These are phyloP conservation scores for Masticophis lateralis DNA, from an alignment of 2,797 vertebrate species.

Conservation along the genomic window DNA sequence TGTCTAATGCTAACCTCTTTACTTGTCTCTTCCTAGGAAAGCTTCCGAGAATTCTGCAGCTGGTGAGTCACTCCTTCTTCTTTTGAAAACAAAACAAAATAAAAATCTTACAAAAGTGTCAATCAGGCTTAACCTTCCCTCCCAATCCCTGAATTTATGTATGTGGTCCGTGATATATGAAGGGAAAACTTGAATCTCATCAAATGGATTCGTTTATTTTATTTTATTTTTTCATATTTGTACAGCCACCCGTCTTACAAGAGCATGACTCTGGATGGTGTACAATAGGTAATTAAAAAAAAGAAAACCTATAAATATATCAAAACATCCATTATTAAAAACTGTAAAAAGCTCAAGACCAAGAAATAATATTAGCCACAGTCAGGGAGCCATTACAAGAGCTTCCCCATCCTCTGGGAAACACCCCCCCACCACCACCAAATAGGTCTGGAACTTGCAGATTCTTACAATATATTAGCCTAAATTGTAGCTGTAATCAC, in stretches of 20 bases:
- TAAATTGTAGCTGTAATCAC: background rate
- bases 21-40: constrained; percentile 8
- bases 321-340: background rate
- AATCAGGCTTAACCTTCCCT: too few species aligned
- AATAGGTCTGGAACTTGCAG: background rate
- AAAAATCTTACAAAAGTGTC: background rate
- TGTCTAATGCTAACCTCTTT: background rate
- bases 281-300: background rate
- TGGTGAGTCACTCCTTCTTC: constrained; percentile 2
- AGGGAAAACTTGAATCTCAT: background rate
- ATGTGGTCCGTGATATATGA: background rate
- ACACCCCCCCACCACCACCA: too few species aligned
- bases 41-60: constrained; percentile 16
- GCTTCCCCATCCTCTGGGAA: background rate
- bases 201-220: background rate
- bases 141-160: background rate
- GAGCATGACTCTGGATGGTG: background rate
- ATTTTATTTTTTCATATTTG: background rate
- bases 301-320: background rate
- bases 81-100: too few species aligned
- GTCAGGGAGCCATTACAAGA: background rate
- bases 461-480: background rate
- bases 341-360: background rate
- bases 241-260: background rate
- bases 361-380: background rate